Evolutionary conservation across 2,888 invertebrate genomes (phyloP).

Genomic region (Syritta pipiens): DNA sequence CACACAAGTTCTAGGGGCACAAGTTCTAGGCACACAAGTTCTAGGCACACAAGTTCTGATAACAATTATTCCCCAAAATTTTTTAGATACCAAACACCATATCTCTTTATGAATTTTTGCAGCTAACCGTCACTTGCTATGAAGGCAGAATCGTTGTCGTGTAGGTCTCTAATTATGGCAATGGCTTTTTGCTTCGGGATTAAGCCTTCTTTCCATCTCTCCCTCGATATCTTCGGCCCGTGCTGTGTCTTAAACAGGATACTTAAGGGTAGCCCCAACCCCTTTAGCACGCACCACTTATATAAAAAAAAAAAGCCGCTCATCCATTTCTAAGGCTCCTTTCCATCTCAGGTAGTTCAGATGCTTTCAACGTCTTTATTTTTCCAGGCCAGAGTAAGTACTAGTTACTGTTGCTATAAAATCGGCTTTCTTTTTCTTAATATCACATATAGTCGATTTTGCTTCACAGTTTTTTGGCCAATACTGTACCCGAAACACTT

Average conservation of each 20-base stretch:
- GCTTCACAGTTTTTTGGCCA: neutral
- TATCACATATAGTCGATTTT: neutral
- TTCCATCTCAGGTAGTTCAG: constrained; percentile 6
- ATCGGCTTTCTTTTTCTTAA: neutral
- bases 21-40: too few relatives aligned
- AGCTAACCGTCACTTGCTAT: constrained; percentile 5
- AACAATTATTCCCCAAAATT: neutral
- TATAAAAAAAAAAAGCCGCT: neutral
- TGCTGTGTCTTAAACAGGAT: too few relatives aligned
- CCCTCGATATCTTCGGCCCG: neutral
- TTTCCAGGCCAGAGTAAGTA: neutral
- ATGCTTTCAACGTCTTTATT: neutral
- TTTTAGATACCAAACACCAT: neutral
- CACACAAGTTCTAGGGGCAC: neutral
- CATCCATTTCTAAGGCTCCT: constrained; percentile 2
- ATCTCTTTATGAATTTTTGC: constrained; percentile 15
- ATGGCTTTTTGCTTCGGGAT: constrained; percentile 15
- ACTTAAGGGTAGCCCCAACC: too few relatives aligned
- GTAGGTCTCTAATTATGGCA: neutral
- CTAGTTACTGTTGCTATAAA: neutral
- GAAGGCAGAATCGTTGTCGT: constrained; percentile 11
- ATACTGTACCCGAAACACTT: neutral
- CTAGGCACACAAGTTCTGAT: too few relatives aligned
- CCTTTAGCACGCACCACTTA: too few relatives aligned
- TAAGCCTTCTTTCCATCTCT: too few relatives aligned